Base-by-base conservation (phyloP, 2,797 vertebrate genomes). In the Sebastes paucispinis region DNA sequence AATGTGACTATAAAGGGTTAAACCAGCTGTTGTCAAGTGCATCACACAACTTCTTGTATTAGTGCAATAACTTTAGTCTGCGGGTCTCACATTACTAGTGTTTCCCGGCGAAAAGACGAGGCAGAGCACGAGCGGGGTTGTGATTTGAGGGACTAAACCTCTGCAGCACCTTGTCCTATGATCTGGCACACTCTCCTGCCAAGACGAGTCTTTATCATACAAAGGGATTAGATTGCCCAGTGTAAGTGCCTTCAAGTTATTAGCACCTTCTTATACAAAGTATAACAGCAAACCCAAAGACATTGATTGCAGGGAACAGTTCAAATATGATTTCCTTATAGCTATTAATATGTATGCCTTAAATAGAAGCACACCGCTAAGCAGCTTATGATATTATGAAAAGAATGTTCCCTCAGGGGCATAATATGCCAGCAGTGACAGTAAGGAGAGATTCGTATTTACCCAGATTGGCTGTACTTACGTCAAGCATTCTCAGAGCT, bases 331-430 rank as follows among this genome's bases (percentile, higher is more conserved):
- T 96, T 97, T 96, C 94, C 95, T 96, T 96, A 96, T 96, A 96
- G 96, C 96, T 96, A 97, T 96, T 97, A 97, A 96, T 96, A 96
- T 96, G 96, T 96, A 96, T 96, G 95, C 96, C 95, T 97, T 97
- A 97, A 97, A 97, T 96, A 97, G 96, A 96, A 96, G 95, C 96
- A 96, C 95, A 96, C 95, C 92, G 93, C 94, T 97, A 97, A 97
- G 96, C 96, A 96, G 96, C 96, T 97, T 97, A 97, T 96, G 95
- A 96, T 96, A 96, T 96, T 96, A 96, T 96, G 96, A 96, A 96
- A 96, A 96, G 96, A 96, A 96, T 96, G 96, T 96, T 96, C 96
- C 96, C 96, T 96, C 95, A 95, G 96, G 95, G 96, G 96, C 95
- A 96, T 96, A 96, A 96, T 96, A 96, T 96, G 96, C 93, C 96